Evolutionary conservation across 2,888 invertebrate species (phyloP), one percentile per base, ranked within the genome.

Genomic region (Acronicta leporina): DNA sequence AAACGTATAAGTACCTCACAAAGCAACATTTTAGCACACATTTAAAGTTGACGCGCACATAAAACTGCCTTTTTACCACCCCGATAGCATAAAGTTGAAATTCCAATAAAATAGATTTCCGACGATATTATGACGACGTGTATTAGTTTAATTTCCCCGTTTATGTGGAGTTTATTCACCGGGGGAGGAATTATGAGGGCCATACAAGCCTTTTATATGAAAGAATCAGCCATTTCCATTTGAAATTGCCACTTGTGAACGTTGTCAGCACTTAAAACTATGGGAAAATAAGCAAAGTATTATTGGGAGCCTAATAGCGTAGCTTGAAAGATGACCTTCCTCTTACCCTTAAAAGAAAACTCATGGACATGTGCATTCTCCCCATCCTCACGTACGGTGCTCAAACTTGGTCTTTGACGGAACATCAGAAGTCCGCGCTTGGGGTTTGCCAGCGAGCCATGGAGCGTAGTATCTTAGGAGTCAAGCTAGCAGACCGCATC

Each of bases 171-270:
- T 84, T 84, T 83, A 79, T 81, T 79, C 69, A 71, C 73, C 74
- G 80, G 75, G 79, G 73, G 75, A 65, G 73, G 78, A 77, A 84
- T 87, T 85, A 85, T 71, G 75, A 62, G 67, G 67, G 69, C 75
- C 69, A 68, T 80, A 83, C 78, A 77, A 70, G 79, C 68, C 73
- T 81, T 85, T 85, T 86, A 83, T 86, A 85, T 85, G 82, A 86
- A 87, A 86, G 85, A 87, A 87, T 85, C 84, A 83, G 79, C 84
- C 79, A 82, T 86, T 85, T 72, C 77, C 82, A 82, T 84, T 84
- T 85, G 68, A 78, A 83, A 88, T 84, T 84, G 84, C 84, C 82
- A 78, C 85, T 86, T 81, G 73, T 52, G 72, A 79, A 68, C 71
- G 72, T 73, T 72, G 81, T 78, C 66, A 71, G 57, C 54, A 43